phyloP scores from a whole-genome alignment of 2,888 invertebrate species.

The Trachelus tabidus region DNA sequence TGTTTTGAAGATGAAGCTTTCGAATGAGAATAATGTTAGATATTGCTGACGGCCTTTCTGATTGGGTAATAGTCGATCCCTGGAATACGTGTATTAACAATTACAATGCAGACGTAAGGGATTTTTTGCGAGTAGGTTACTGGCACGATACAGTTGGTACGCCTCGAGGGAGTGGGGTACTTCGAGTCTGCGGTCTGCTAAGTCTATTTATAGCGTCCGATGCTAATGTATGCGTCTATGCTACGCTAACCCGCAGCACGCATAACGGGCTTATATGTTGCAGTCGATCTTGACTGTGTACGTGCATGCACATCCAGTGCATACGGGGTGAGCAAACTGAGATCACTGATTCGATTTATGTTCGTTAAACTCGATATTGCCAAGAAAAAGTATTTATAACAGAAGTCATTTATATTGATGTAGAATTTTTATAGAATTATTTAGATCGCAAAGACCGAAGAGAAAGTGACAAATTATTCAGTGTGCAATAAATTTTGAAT shows the following conservation, averaged over 20 bases:
- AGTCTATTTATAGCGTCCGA: slow-evolving; percentile 47
- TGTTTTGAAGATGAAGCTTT: neutral
- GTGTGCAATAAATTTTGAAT: neutral
- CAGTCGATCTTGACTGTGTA: neutral
- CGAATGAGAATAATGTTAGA: neutral
- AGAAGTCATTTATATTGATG: neutral
- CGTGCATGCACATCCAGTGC: neutral
- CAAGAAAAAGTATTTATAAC: neutral
- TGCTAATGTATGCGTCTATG: slow-evolving; percentile 36
- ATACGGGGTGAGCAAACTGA: neutral
- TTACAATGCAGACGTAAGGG: neutral
- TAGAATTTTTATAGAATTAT: neutral
- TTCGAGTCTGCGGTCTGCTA: slow-evolving; percentile 42
- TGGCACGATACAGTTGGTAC: slow-evolving; percentile 11
- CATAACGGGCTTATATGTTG: slow-evolving; percentile 39
- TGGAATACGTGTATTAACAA: neutral
- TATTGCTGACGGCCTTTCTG: neutral
- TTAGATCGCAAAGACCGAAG: too few relatives aligned
- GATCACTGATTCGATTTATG: neutral
- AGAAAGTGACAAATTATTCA: neutral
- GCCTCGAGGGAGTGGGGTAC: slow-evolving; percentile 10
- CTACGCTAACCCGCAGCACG: slow-evolving; percentile 17
- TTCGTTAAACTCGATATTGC: neutral
- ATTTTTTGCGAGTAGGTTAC: slow-evolving; percentile 21
- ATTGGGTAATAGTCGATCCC: neutral